Base-by-base conservation (phyloP, 2,888 invertebrate genomes). In the Ceramica pisi region DNA sequence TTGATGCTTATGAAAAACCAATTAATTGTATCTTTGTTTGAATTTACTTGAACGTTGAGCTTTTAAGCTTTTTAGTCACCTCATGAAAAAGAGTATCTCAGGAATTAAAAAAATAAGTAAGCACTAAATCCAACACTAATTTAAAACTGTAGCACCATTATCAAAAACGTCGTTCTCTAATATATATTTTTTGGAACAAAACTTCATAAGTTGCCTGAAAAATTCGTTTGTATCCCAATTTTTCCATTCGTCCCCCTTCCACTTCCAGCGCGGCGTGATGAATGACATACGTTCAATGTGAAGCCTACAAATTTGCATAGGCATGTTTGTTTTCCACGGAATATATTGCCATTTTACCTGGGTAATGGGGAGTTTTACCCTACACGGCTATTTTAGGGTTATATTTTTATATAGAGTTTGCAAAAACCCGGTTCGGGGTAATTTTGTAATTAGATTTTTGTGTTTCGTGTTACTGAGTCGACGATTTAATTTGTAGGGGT, bases 221-320 rank as follows among this genome's bases (percentile, higher is more conserved):
- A 73, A 72, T 60, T 66, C 72, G 9, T 78, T 74, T 59, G 65
- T 69, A 55, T 61, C 31, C 64, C 51, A 57, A 56, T 67, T 83
- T 75, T 70, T 51, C 74, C 51, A 44, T 74, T 68, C 46, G 16
- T 53, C 51, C 63, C 81, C 64, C 65, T 31, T 9, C 41, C 57
- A 55, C 46, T 19, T 1, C 31, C 2, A 5, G 23, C 53, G 82
- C 2, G 3, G 23, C 53, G 82, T 82, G 85, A 85, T 85, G 84
- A 81, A 85, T 82, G 85, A 79, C 82, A 82, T 77, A 81, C 84
- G 82, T 62, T 76, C 78, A 78, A 80, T 80, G 84, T 78, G 81
- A 72, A 71, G 78, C 68, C 70, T 77, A 76, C 68, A 80, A 86
- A 85, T 85, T 85, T 85, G 75, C 86, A 85, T 80, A 72, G 85